These are phyloP conservation scores for Collichthys lucidus DNA, from an alignment of 2,113 vertebrate genomes.

Conservation along the genomic window DNA sequence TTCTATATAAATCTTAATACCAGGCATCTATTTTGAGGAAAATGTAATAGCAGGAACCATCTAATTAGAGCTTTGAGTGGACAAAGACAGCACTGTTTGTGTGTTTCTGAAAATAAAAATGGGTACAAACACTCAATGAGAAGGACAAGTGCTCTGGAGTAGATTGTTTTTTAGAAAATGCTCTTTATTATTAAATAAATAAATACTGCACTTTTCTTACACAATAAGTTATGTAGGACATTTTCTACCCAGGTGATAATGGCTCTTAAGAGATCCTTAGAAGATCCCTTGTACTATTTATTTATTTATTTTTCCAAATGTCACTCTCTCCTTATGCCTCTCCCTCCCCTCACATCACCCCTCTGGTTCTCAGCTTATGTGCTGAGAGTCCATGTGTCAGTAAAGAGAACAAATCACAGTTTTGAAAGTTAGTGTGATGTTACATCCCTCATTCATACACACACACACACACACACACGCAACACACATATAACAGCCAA, in stretches of 20 bases:
- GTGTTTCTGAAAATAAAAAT: conserved; percentile 12
- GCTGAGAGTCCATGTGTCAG: conserved; percentile 57
- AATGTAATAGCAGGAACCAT: conserved; percentile 9
- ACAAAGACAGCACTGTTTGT: neutral
- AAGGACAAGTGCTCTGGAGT: conserved; percentile 12
- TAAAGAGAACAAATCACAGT: conserved; percentile 77
- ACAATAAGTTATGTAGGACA: conserved; percentile 95
- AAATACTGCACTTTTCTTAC: conserved; percentile 94
- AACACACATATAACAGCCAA: conserved; percentile 24
- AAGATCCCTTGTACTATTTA: conserved; percentile 40
- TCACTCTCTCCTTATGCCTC: conserved; percentile 23
- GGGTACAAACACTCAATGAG: neutral
- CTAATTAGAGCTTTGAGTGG: neutral
- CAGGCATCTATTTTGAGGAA: conserved; percentile 9
- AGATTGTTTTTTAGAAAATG: conserved; percentile 61
- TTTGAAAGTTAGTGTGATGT: conserved; percentile 68
- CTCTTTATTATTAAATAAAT: conserved; percentile 88
- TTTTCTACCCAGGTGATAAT: conserved; percentile 69
- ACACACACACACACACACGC: conserved; percentile 27
- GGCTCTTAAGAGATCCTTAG: conserved; percentile 55
- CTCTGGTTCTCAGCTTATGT: conserved; percentile 45
- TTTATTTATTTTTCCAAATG: conserved; percentile 14
- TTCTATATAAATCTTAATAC: neutral
- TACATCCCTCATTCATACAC: conserved; percentile 42
- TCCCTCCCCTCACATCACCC: conserved; percentile 13